Percentiles rank a stretch among this genome's conserved stretches.
These are phyloP conservation scores for Philypnodon macrostomus DNA, from an alignment of 2,797 vertebrate genomes.

Conservation along the genomic window DNA sequence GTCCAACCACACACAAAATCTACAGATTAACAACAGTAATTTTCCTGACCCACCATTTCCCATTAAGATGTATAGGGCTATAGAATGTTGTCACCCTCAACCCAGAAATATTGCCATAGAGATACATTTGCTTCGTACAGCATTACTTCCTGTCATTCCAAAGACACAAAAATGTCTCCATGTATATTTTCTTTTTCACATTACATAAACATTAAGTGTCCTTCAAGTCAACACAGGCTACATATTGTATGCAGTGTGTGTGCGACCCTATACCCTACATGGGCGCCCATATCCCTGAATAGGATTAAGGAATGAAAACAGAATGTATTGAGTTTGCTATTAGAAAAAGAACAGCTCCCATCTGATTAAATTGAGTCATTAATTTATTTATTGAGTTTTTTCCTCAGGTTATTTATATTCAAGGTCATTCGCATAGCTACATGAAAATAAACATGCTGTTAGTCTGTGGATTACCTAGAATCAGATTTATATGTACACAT, in stretches of 20 bases:
- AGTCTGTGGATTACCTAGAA: constrained; percentile 25
- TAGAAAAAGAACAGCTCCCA: constrained; percentile 14
- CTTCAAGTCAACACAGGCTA: constrained; percentile 1
- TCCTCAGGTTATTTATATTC: constrained; percentile 23
- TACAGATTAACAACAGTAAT: no score
- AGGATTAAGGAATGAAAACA: constrained; percentile 24
- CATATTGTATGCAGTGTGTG: constrained; percentile 1
- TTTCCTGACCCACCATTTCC: no score
- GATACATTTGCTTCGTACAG: no score
- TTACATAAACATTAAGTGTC: constrained; percentile 12
- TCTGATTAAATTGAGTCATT: constrained; percentile 6
- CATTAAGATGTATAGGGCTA: no score
- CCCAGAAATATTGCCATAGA: no score
- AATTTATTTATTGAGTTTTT: constrained; percentile 26
- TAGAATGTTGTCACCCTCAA: no score
- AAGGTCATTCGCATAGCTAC: constrained; percentile 27
- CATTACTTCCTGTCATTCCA: not conserved
- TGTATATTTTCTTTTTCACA: constrained; percentile 5
- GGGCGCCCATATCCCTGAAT: constrained; percentile 3
- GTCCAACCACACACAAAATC: no score
- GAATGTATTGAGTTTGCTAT: no score
- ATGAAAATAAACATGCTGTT: no score
- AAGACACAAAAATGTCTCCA: not conserved
- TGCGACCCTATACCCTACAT: not conserved
- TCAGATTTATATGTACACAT: no score